Evolutionary conservation across 2,888 invertebrate species (phyloP).

Genomic region (Nomada flava): DNA sequence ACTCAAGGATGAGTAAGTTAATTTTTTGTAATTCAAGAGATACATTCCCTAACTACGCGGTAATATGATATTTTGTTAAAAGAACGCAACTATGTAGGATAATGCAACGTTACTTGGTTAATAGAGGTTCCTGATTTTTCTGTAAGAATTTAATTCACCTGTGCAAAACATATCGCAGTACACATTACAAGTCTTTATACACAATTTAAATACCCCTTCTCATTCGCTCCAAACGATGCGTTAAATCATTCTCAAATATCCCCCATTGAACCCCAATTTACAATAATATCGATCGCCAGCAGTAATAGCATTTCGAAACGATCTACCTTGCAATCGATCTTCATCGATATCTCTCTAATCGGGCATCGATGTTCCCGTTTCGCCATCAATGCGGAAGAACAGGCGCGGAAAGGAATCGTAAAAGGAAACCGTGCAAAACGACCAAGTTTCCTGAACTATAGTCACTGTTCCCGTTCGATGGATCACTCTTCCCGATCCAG

Average conservation of each 20-base stretch:
- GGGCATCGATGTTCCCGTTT: constrained; percentile 32
- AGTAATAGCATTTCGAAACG: neutral
- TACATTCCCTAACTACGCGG: too few relatives aligned
- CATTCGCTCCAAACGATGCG: neutral
- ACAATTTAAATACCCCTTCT: neutral
- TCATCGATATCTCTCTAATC: constrained; percentile 11
- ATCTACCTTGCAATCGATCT: neutral
- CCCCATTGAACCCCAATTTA: neutral
- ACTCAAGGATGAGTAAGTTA: too few relatives aligned
- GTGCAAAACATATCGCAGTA: too few relatives aligned
- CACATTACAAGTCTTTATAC: neutral
- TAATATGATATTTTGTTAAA: too few relatives aligned
- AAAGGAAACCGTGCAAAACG: constrained; percentile 49
- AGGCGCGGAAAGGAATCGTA: constrained; percentile 24
- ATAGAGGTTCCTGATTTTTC: too few relatives aligned
- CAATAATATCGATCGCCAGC: neutral
- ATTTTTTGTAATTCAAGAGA: too few relatives aligned
- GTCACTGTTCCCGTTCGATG: constrained; percentile 51
- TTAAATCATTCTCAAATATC: neutral
- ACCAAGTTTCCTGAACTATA: constrained; percentile 54
- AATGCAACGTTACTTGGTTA: too few relatives aligned
- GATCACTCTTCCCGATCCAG: constrained; percentile 62
- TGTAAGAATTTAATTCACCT: too few relatives aligned
- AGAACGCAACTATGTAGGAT: too few relatives aligned
- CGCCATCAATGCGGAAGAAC: constrained; percentile 53